These are phyloP conservation scores for Caradrina clavipalpis DNA, from an alignment of 2,888 invertebrate genomes.

Conservation along the genomic window DNA sequence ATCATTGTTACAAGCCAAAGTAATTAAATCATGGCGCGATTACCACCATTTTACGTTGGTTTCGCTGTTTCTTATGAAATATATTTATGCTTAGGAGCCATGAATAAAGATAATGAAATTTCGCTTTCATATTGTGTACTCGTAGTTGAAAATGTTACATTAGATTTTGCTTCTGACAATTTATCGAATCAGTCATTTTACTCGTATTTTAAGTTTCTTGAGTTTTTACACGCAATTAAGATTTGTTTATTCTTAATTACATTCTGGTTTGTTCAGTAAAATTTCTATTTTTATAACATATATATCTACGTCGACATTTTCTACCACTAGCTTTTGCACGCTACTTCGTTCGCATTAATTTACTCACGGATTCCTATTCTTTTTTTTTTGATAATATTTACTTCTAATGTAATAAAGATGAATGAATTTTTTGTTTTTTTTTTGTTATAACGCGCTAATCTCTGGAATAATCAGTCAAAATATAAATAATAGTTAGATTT, in stretches of 20 bases:
- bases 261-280: not conserved
- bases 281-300: too few species aligned
- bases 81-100: slow-evolving; percentile 10
- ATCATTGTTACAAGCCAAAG: slow-evolving; percentile 14
- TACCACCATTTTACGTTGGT: slow-evolving; percentile 34
- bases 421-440: too few species aligned
- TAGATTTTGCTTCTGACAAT: slow-evolving; percentile 8
- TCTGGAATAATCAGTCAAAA: too few species aligned
- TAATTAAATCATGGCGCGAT: slow-evolving; percentile 40
- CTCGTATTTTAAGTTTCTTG: slow-evolving; percentile 8
- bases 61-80: slow-evolving; percentile 28
- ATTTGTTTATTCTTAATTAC: slow-evolving; percentile 1
- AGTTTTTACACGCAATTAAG: not conserved
- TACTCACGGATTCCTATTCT: not conserved
- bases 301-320: not conserved
- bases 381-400: too few species aligned
- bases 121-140: slow-evolving; percentile 16
- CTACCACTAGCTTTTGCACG: too few species aligned
- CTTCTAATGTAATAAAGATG: too few species aligned
- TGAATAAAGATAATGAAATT: slow-evolving; percentile 32
- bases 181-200: slow-evolving; percentile 14
- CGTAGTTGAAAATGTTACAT: slow-evolving; percentile 24
- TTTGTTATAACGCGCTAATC: too few species aligned
- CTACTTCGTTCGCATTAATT: too few species aligned
- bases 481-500: too few species aligned